Evolutionary conservation across 2,113 vertebrate species (phyloP).

Genomic region (Callionymus lyra): DNA sequence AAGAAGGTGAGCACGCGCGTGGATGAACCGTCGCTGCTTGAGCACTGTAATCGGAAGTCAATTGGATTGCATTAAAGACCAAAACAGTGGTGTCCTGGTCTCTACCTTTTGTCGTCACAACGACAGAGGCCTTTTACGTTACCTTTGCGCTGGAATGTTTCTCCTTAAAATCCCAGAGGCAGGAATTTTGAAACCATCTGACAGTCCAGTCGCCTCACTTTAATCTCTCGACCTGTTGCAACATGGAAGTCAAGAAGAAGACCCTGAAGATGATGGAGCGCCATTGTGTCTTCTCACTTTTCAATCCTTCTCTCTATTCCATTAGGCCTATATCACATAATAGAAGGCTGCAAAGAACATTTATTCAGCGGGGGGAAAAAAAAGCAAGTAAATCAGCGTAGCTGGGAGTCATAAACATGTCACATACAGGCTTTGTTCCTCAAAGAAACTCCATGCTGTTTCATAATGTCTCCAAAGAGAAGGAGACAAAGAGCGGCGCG

Average conservation of each 20-base stretch:
- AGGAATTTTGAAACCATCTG: not conserved
- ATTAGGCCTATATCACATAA: not conserved
- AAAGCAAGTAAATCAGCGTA: too few relatives aligned
- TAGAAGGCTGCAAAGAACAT: too few relatives aligned
- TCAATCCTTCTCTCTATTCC: constrained; percentile 34
- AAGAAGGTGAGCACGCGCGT: constrained; percentile 31
- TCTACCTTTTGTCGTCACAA: constrained; percentile 11
- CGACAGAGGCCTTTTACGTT: too few relatives aligned
- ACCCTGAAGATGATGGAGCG: constrained; percentile 52
- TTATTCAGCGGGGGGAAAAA: too few relatives aligned
- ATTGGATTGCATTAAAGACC: constrained; percentile 51
- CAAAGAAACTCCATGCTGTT: not conserved
- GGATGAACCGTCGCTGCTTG: constrained; percentile 41
- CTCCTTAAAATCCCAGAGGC: too few relatives aligned
- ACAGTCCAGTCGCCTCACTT: too few relatives aligned
- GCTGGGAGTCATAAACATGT: too few relatives aligned
- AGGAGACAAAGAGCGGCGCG: constrained; percentile 18
- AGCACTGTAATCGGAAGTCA: constrained; percentile 26
- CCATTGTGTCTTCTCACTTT: constrained; percentile 59
- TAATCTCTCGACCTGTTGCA: too few relatives aligned
- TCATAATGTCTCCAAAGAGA: constrained; percentile 26
- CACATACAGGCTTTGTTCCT: too few relatives aligned
- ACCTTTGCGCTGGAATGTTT: too few relatives aligned
- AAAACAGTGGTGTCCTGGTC: constrained; percentile 45
- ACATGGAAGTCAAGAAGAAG: constrained; percentile 51